phyloP scores from a whole-genome alignment of 1,140 invertebrate species.

The Hyposmocoma kahamanoa region DNA sequence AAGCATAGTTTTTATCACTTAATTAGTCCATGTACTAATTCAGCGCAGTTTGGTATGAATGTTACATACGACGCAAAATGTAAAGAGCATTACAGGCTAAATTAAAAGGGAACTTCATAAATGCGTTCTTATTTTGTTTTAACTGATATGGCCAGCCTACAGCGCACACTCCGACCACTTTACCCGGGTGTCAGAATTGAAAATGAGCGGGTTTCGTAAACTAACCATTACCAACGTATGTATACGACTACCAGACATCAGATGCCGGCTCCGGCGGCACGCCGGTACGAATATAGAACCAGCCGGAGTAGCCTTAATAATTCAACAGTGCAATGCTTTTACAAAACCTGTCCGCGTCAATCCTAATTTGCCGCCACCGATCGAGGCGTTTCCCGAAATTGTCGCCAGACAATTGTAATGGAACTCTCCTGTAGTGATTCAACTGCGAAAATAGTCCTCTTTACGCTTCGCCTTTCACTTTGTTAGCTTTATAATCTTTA shows the following conservation, averaged over 20 bases:
- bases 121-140: no score
- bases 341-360: slow-evolving; percentile 71
- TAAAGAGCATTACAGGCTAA: no score
- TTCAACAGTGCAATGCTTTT: slow-evolving; percentile 73
- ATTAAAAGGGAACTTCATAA: no score
- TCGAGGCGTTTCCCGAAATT: slow-evolving; percentile 61
- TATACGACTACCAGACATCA: slow-evolving; percentile 34
- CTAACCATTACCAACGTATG: slow-evolving; percentile 41
- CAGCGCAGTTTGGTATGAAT: no score
- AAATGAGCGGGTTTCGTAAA: slow-evolving; percentile 60
- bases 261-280: slow-evolving; percentile 24
- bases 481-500: no score
- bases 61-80: no score
- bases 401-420: slow-evolving; percentile 67
- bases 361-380: slow-evolving; percentile 64
- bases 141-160: no score
- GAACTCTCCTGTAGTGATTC: slow-evolving; percentile 49
- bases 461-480: no score
- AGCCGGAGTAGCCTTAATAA: slow-evolving; percentile 66
- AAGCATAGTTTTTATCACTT: slow-evolving; percentile 57
- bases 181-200: slow-evolving; percentile 63
- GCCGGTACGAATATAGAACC: slow-evolving; percentile 61
- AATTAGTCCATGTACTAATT: no score
- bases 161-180: slow-evolving; percentile 45
- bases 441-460: background rate